Base-by-base conservation (phyloP, 1,140 invertebrate genomes). In the Homalodisca vitripennis region DNA sequence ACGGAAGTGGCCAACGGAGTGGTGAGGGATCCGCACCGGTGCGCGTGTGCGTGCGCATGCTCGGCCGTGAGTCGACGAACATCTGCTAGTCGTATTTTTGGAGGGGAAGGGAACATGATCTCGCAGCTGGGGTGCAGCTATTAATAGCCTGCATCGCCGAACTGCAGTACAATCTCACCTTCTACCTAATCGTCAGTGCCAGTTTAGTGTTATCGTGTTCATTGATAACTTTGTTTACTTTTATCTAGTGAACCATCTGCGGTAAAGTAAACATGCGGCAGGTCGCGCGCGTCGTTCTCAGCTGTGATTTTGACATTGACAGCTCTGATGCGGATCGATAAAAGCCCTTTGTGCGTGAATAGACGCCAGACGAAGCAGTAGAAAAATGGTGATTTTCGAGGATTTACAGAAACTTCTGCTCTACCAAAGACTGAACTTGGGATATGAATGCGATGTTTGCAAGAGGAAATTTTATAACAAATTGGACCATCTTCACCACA, bases 351-450 rank as follows among this genome's bases (percentile, higher is more conserved):
- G 6, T 17, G 17, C 6, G 6, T 53, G 22, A 20, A 53, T 53
- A 12, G 24, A 27, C 14, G 6, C 14, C 12, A 6, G 6, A 22
- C 22, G 55, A 60, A 13, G 55, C 22, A 13, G 48, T 20, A 51
- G 27, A 3, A 32, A 47, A 67, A 68, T 57, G 24, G 20, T 68
- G 51, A 55, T 68, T 41, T 68, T 68, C 13, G 55, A 55, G 6
- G 67, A 68, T 46, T 68, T 57, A 20, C 51, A 60, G 20, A 68
- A 68, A 31, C 41, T 48, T 24, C 26, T 68, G 13, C 55, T 68
- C 10, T 60, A 31, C 53, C 31, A 68, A 60, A 53, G 27, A n/a
- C 34, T 68, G 3, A 68, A 68, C n/a, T 34, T 68, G 30, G 67
- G 67, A 2, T 69, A 32, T 27, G 57, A 64, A 14, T 69, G 68